phyloP scores from a whole-genome alignment of 92 coral and sea anemone species.

The Porites lobata region DNA sequence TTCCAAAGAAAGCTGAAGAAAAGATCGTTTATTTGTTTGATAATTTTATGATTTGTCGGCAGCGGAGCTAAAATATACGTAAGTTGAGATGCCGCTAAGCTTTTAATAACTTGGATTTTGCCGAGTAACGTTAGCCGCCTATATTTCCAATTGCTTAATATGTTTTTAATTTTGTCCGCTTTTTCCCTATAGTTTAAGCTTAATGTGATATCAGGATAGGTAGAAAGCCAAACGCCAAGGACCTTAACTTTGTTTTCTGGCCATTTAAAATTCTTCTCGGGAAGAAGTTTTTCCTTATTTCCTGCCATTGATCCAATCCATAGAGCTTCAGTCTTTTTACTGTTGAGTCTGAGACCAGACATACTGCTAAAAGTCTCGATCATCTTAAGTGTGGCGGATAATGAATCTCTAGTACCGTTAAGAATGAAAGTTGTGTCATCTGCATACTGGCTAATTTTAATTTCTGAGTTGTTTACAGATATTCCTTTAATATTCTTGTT shows the following conservation, averaged over 20 bases:
- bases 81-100: conserved; percentile 34
- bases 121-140: conserved; percentile 22
- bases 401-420: not conserved
- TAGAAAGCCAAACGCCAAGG: conserved; percentile 40
- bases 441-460: too few relatives aligned
- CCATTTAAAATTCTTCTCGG: not conserved
- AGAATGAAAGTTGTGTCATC: not conserved
- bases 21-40: too few relatives aligned
- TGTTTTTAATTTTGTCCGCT: conserved; percentile 21
- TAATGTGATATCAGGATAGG: not conserved
- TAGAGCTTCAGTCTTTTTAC: conserved; percentile 1
- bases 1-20: too few relatives aligned
- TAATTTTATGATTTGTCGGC: not conserved
- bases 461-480: too few relatives aligned
- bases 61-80: conserved; percentile 18
- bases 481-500: too few relatives aligned
- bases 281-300: not conserved
- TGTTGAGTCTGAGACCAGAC: not conserved
- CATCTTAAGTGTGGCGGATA: not conserved
- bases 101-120: conserved; percentile 52
- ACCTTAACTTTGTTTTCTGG: conserved; percentile 4
- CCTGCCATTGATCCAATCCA: conserved; percentile 10
- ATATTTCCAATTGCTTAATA: conserved; percentile 22
- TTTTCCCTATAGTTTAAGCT: conserved; percentile 22
- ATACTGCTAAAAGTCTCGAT: not conserved